A percentile compares a stretch with the other conserved stretches of the same genome.
Conservation (phyloP, 2,797 vertebrate genomes). For the Lacerta bilineata region DNA sequence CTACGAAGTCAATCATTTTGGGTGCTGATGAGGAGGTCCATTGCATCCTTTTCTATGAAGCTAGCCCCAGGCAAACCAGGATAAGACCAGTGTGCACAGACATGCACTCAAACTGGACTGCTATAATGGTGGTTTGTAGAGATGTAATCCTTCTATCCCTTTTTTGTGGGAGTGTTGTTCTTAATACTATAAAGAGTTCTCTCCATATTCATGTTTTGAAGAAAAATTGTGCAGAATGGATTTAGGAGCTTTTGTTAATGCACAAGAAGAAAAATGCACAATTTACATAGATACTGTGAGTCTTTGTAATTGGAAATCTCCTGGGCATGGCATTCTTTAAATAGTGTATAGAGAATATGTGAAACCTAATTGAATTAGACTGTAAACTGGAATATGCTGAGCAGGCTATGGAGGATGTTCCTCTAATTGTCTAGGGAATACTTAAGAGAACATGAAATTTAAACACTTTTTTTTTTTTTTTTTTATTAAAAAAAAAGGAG, state of each 20-base stretch:
- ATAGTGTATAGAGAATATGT: constrained; percentile 34
- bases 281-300: background rate
- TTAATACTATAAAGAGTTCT: background rate
- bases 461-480: background rate
- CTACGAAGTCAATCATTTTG: too few relatives aligned
- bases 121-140: background rate
- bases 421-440: background rate
- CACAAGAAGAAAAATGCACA: background rate
- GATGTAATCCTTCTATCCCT: background rate
- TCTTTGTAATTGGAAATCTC: background rate
- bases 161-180: background rate
- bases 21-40: too few relatives aligned
- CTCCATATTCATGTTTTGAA: background rate
- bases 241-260: constrained; percentile 5
- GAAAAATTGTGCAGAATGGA: constrained; percentile 17
- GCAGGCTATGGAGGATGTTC: background rate
- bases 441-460: background rate
- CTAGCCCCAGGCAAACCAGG: too few relatives aligned
- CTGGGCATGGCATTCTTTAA: background rate
- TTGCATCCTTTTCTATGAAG: too few relatives aligned
- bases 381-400: constrained; percentile 12
- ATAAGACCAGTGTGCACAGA: too few relatives aligned
- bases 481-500: fast-evolving
- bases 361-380: constrained; percentile 43
- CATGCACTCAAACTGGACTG: background rate